These are phyloP conservation scores for Campoplex nolae DNA, from an alignment of 2,888 invertebrate genomes.

Conservation along the genomic window DNA sequence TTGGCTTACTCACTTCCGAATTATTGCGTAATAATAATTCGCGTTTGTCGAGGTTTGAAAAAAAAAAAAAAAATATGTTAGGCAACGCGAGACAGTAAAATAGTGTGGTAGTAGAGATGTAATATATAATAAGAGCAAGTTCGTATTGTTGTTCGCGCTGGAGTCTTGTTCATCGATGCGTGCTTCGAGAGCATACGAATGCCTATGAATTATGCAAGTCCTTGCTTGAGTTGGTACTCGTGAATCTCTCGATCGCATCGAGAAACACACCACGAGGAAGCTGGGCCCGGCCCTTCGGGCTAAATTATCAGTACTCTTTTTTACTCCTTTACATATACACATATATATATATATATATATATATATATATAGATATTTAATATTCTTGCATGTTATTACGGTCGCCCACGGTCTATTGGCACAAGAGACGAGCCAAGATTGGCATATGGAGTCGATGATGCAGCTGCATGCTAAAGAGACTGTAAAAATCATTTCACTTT, in stretches of 20 bases:
- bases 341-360: slow-evolving; percentile 5
- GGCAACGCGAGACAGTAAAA: slow-evolving; percentile 30
- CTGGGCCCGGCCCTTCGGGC: slow-evolving; percentile 58
- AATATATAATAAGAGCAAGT: slow-evolving; percentile 39
- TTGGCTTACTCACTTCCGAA: neutral
- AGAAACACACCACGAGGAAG: slow-evolving; percentile 53
- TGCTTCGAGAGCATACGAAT: slow-evolving; percentile 51
- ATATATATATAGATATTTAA: slow-evolving; percentile 9
- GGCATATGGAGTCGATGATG: slow-evolving; percentile 40
- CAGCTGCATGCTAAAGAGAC: slow-evolving; percentile 50
- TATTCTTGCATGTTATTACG: slow-evolving; percentile 70
- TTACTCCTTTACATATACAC: neutral
- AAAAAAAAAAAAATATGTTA: slow-evolving; percentile 2
- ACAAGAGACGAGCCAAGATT: slow-evolving; percentile 43
- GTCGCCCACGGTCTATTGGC: slow-evolving; percentile 69
- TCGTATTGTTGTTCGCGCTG: slow-evolving; percentile 54
- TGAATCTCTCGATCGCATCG: slow-evolving; percentile 40
- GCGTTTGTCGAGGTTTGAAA: neutral
- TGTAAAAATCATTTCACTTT: slow-evolving; percentile 60
- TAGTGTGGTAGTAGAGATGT: slow-evolving; percentile 18
- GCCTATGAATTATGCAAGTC: slow-evolving; percentile 75
- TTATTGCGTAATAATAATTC: slow-evolving; percentile 35
- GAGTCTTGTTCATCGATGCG: slow-evolving; percentile 57
- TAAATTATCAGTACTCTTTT: slow-evolving; percentile 69
- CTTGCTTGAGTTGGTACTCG: slow-evolving; percentile 39